phyloP scores from a whole-genome alignment of 30 jellyfish, hydroid and myxozoan species.

The Pelagia noctiluca region DNA sequence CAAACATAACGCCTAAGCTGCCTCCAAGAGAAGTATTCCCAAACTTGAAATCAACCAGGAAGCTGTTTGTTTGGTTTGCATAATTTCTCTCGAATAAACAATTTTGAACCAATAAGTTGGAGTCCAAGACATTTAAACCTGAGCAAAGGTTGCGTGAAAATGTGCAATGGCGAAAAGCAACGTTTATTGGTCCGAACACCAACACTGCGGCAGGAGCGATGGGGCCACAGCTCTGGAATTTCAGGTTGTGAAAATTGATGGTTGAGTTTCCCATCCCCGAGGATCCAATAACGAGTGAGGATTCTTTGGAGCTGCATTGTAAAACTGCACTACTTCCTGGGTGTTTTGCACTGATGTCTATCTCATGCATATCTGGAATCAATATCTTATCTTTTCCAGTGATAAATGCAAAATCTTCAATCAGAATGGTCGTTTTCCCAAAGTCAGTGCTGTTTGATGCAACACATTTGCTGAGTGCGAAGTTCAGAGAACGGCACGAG shows the following conservation, averaged over 20 bases:
- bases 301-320: neutral
- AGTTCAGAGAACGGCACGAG: constrained; percentile 1
- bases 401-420: constrained; percentile 16
- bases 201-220: constrained; percentile 46
- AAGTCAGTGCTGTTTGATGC: neutral
- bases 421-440: neutral
- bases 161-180: constrained; percentile 47
- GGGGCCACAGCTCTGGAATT: constrained; percentile 52
- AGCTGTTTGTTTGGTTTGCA: constrained; percentile 63
- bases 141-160: constrained; percentile 53
- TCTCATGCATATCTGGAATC: constrained; percentile 11
- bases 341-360: neutral
- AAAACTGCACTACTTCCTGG: neutral
- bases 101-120: constrained; percentile 16
- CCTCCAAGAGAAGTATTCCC: constrained; percentile 82
- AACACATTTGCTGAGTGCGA: neutral
- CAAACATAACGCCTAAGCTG: constrained; percentile 56
- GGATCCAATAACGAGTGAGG: constrained; percentile 10
- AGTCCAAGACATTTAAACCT: constrained; percentile 64
- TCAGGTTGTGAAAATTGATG: neutral
- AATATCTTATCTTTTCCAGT: neutral
- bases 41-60: constrained; percentile 41
- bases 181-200: constrained; percentile 40
- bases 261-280: neutral
- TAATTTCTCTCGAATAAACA: constrained; percentile 22